These are phyloP conservation scores for Drosophila pseudotalamancana DNA, from an alignment of 2,888 invertebrate species.

Conservation along the genomic window DNA sequence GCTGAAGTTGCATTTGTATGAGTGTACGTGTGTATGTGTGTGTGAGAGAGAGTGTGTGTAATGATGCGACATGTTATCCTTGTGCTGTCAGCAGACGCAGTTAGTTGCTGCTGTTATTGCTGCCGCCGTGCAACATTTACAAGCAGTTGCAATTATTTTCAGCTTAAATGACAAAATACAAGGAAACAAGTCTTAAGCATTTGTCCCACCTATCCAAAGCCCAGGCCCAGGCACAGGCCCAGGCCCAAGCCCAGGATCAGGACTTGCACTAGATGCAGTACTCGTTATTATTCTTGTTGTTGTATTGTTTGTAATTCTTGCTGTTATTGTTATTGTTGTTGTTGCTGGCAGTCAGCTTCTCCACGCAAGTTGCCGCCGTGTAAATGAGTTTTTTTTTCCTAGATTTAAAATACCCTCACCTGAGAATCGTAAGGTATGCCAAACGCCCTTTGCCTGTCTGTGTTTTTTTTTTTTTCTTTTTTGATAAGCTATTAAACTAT, in stretches of 20 bases:
- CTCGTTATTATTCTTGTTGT: constrained; percentile 49
- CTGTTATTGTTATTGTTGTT: constrained; percentile 24
- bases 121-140: constrained; percentile 64
- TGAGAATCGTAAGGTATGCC: background rate
- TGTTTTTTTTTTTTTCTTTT: no score
- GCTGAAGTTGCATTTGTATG: constrained; percentile 69
- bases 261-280: no score
- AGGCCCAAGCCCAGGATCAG: background rate
- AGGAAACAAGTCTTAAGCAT: constrained; percentile 82
- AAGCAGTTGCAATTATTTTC: constrained; percentile 83
- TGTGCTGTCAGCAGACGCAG: constrained; percentile 59
- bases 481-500: no score
- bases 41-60: constrained; percentile 45
- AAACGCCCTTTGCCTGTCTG: no score
- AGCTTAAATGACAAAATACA: constrained; percentile 83
- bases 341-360: constrained; percentile 42
- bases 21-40: constrained; percentile 4
- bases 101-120: constrained; percentile 45
- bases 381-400: constrained; percentile 54
- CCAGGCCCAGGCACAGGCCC: constrained; percentile 1
- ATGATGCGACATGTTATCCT: constrained; percentile 69
- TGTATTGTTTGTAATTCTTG: constrained; percentile 27
- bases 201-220: constrained; percentile 31
- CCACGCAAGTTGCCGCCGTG: constrained; percentile 42
- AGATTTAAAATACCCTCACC: constrained; percentile 6